phyloP scores from a whole-genome alignment of 2,797 vertebrate species.

The Gymnopithys bicolor region DNA sequence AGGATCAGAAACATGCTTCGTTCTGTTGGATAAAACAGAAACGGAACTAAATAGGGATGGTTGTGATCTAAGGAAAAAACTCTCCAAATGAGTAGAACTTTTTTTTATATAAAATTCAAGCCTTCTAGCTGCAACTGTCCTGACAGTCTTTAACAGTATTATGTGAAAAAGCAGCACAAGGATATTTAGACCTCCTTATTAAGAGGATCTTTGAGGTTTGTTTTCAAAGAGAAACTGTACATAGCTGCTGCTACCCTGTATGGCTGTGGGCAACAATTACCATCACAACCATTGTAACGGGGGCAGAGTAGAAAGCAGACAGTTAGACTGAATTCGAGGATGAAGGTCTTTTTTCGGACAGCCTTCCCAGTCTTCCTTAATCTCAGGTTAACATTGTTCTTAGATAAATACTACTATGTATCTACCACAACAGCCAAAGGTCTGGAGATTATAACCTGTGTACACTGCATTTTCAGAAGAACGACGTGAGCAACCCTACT shows the following conservation, averaged over 20 bases:
- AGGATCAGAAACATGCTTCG: neutral
- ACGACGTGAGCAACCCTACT: neutral
- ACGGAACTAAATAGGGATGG: neutral
- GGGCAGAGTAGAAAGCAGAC: neutral
- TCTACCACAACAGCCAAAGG: neutral
- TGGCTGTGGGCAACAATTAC: neutral
- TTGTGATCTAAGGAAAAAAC: neutral
- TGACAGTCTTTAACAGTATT: neutral
- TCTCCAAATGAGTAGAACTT: neutral
- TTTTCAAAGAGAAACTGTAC: neutral
- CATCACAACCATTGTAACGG: fast-evolving
- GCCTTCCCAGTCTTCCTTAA: neutral
- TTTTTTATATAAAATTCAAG: neutral
- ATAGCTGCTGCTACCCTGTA: fast-evolving
- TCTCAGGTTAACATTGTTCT: neutral
- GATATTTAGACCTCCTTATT: neutral
- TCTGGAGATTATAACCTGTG: neutral
- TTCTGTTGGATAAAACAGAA: neutral
- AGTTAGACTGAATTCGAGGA: fast-evolving
- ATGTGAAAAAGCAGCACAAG: neutral
- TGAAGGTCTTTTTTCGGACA: neutral
- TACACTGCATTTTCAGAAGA: neutral
- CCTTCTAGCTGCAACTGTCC: neutral
- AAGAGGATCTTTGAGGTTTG: neutral
- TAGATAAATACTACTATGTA: neutral